A percentile compares a stretch with the other conserved stretches of the same genome.
These are phyloP conservation scores for Oxytorus armatus DNA, from an alignment of 2,888 invertebrate species.

Conservation along the genomic window DNA sequence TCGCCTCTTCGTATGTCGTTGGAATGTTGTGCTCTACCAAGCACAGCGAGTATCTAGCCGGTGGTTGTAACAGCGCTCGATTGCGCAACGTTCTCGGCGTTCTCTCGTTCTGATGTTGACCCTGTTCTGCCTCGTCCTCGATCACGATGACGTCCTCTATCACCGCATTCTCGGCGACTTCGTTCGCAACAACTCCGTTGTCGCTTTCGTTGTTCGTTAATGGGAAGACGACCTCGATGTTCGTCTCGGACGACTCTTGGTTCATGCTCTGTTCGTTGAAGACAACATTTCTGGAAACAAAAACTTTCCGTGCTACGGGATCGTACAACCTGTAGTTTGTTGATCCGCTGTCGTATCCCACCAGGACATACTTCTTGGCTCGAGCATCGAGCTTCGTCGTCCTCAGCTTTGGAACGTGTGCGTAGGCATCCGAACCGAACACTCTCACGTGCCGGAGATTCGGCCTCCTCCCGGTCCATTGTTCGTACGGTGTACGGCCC, in stretches of 20 bases:
- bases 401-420: slow-evolving; percentile 68
- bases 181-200: slow-evolving; percentile 30
- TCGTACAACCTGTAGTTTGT: slow-evolving; percentile 43
- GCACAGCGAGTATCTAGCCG: slow-evolving; percentile 52
- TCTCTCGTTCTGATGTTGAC: slow-evolving; percentile 2
- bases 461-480: slow-evolving; percentile 42
- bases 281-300: slow-evolving; percentile 28
- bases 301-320: slow-evolving; percentile 24
- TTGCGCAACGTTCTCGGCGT: slow-evolving; percentile 35
- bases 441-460: slow-evolving; percentile 57
- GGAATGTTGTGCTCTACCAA: slow-evolving; percentile 45
- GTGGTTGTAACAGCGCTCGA: slow-evolving; percentile 31
- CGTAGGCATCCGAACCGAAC: slow-evolving; percentile 70
- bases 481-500: slow-evolving; percentile 34
- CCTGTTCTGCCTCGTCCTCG: slow-evolving; percentile 33
- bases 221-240: slow-evolving; percentile 28
- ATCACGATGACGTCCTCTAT: slow-evolving; percentile 26
- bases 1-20: slow-evolving; percentile 38
- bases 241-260: neutral
- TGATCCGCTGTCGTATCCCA: slow-evolving; percentile 26
- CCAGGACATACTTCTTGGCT: slow-evolving; percentile 40
- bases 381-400: slow-evolving; percentile 51
- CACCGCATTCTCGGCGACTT: slow-evolving; percentile 1
- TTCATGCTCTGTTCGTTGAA: slow-evolving; percentile 31
- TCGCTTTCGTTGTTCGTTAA: slow-evolving; percentile 25